These are phyloP conservation scores for Trachelus tabidus DNA, from an alignment of 2,888 invertebrate species.

Conservation along the genomic window DNA sequence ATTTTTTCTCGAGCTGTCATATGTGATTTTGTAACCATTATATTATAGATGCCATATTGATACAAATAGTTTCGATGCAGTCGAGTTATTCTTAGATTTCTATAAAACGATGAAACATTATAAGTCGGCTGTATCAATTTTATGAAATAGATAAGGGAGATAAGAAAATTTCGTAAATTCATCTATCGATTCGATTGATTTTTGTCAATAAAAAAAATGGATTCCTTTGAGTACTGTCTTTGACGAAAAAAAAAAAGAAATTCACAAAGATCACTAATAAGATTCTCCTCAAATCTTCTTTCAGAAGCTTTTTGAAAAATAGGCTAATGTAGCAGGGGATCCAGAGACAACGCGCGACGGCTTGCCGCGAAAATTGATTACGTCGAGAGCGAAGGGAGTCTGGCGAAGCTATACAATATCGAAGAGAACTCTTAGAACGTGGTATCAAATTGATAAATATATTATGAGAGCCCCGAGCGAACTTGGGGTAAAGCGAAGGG, in stretches of 20 bases:
- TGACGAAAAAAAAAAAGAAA: too few species aligned
- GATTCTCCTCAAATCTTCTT: background rate
- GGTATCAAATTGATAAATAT: constrained; percentile 22
- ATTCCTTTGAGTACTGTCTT: too few species aligned
- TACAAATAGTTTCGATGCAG: background rate
- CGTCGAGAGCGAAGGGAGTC: background rate
- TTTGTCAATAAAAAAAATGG: too few species aligned
- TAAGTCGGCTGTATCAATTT: too few species aligned
- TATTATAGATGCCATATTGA: background rate
- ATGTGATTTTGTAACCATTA: background rate
- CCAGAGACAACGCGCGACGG: background rate
- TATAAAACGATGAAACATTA: background rate
- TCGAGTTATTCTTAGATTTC: background rate
- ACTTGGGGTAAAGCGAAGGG: constrained; percentile 1
- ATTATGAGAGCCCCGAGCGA: constrained; percentile 18
- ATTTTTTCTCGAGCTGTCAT: background rate
- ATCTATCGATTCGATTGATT: too few species aligned
- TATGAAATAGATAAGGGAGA: too few species aligned
- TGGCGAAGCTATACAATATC: background rate
- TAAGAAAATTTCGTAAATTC: background rate
- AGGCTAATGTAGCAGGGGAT: background rate
- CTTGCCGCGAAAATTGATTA: background rate
- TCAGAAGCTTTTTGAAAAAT: background rate
- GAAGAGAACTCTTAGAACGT: constrained; percentile 8
- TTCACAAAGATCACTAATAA: background rate